phyloP scores from a whole-genome alignment of 2,888 invertebrate genomes.

The Tromatobia lineatoria region DNA sequence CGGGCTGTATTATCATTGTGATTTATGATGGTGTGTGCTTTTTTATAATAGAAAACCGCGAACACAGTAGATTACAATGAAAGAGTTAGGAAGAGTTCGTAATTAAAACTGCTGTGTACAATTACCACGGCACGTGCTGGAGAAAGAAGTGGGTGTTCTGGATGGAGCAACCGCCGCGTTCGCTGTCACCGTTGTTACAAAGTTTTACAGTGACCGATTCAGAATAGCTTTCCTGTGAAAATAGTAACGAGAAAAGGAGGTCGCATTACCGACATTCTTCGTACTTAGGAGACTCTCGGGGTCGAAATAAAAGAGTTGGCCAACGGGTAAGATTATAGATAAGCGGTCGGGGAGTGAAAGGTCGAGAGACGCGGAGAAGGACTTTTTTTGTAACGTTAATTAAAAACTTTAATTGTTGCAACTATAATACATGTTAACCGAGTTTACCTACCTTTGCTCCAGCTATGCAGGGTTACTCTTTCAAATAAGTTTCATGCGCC shows the following conservation, averaged over 20 bases:
- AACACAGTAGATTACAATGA: slow-evolving; percentile 1
- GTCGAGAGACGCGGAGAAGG: slow-evolving; percentile 1
- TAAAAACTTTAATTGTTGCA: slow-evolving; percentile 62
- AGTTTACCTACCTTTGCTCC: slow-evolving; percentile 2
- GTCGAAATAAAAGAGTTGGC: slow-evolving; percentile 23
- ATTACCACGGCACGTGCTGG: slow-evolving; percentile 8
- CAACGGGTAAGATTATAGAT: slow-evolving; percentile 34
- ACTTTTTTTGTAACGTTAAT: slow-evolving; percentile 44
- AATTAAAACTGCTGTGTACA: slow-evolving; percentile 25
- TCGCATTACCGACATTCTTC: slow-evolving; percentile 38
- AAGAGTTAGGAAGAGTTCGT: slow-evolving; percentile 16
- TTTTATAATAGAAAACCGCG: slow-evolving; percentile 17
- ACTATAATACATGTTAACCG: slow-evolving; percentile 47
- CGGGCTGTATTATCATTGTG: slow-evolving; percentile 1
- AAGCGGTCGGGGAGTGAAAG: slow-evolving; percentile 22
- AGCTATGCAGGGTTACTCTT: slow-evolving; percentile 26
- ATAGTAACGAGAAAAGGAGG: slow-evolving; percentile 17
- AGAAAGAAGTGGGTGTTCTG: not conserved
- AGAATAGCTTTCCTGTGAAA: slow-evolving; percentile 38
- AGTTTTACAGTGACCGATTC: slow-evolving; percentile 44
- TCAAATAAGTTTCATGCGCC: slow-evolving; percentile 11
- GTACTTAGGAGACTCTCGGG: slow-evolving; percentile 20
- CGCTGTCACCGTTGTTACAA: slow-evolving; percentile 14
- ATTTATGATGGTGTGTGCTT: slow-evolving; percentile 8
- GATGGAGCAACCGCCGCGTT: not conserved